Conservation (phyloP, 1,140 invertebrate species). For the Ceratina japonica region DNA sequence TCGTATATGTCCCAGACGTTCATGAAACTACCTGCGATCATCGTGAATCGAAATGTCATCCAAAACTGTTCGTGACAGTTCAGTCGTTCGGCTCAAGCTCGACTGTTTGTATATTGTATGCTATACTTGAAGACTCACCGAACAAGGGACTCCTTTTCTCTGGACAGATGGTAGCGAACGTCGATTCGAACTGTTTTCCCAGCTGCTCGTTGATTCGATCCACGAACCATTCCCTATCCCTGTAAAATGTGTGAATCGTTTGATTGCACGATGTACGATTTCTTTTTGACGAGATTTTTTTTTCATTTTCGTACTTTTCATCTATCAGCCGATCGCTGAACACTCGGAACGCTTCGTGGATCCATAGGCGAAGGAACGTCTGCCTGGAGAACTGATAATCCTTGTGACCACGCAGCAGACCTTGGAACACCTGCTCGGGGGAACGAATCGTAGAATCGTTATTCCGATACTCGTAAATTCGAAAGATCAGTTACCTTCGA, state of each 20-base stretch:
- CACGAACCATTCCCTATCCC: conserved; percentile 88
- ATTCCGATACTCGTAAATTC: background rate
- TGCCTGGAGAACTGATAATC: conserved; percentile 86
- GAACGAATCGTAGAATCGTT: background rate
- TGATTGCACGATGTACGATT: background rate
- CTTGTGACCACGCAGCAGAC: conserved; percentile 86
- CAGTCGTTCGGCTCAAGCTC: background rate
- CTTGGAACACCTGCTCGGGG: conserved; percentile 83
- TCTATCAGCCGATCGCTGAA: conserved; percentile 90
- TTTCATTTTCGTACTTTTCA: conserved; percentile 80
- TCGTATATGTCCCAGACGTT: conserved; percentile 88
- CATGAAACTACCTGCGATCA: conserved; percentile 83
- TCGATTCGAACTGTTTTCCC: conserved; percentile 87
- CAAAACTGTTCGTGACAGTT: background rate
- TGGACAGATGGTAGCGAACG: conserved; percentile 89
- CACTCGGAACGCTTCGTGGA: conserved; percentile 91
- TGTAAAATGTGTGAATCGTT: conserved; percentile 65
- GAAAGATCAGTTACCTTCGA: conserved; percentile 81
- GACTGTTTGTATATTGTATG: background rate
- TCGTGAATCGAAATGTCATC: background rate
- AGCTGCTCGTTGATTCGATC: conserved; percentile 85
- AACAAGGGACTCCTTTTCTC: conserved; percentile 87
- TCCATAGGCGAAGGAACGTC: conserved; percentile 87
- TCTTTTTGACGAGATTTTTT: background rate
- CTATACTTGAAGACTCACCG: conserved; percentile 77